Conservation (phyloP, 1,140 invertebrate species). For the Lethrus apterus region DNA sequence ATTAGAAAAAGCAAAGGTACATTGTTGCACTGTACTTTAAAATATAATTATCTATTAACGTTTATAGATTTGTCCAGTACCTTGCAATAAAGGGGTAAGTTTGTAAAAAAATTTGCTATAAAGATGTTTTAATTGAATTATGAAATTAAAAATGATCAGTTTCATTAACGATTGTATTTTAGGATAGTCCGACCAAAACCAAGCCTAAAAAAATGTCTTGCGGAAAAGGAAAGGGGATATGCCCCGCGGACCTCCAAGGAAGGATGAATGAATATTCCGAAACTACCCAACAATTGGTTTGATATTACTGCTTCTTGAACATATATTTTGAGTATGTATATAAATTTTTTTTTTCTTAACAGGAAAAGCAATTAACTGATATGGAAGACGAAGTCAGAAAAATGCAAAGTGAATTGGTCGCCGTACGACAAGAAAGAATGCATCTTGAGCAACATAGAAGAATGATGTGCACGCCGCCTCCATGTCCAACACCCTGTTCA, state of each 20-base stretch:
- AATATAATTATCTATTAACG: not conserved
- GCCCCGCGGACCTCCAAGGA: constrained; percentile 32
- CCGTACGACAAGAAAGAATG: constrained; percentile 49
- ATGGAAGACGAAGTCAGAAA: constrained; percentile 55
- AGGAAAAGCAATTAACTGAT: constrained; percentile 52
- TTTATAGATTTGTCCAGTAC: not conserved
- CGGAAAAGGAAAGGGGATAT: constrained; percentile 28
- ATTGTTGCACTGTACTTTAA: not conserved
- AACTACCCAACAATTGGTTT: constrained; percentile 32
- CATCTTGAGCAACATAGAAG: constrained; percentile 48
- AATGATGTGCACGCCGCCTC: constrained; percentile 23
- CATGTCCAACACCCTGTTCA: constrained; percentile 20
- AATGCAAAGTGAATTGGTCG: constrained; percentile 51
- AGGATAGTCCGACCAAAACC: constrained; percentile 2
- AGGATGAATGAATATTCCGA: constrained; percentile 34
- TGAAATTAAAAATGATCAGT: not conserved
- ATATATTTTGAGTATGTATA: not conserved
- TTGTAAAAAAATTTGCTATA: not conserved
- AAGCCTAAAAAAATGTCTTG: constrained; percentile 25
- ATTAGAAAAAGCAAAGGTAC: constrained; percentile 18
- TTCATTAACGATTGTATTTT: not conserved
- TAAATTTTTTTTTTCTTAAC: constrained; percentile 10
- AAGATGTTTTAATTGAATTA: not conserved
- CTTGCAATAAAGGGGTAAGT: constrained; percentile 1
- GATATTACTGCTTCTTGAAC: not conserved